phyloP scores from a whole-genome alignment of 2,113 vertebrate genomes.

The Pachypanchax playfairii region DNA sequence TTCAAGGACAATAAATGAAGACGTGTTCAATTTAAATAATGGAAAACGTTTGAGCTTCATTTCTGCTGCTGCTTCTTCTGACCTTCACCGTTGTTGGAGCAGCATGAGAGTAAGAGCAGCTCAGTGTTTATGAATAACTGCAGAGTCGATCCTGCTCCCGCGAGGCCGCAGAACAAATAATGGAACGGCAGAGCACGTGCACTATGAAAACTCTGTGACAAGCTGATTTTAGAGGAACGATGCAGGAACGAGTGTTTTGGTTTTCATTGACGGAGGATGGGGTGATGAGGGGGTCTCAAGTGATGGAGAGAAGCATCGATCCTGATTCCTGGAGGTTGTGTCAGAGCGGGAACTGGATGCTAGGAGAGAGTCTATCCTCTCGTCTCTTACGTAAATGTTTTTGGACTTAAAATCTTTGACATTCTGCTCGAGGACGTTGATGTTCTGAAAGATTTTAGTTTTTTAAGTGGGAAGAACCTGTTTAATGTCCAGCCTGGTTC shows the following conservation, averaged over 20 bases:
- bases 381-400: neutral
- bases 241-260: neutral
- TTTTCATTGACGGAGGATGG: constrained; percentile 15
- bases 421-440: neutral
- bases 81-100: too few species aligned
- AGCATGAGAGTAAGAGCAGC: accelerated
- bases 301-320: neutral
- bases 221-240: neutral
- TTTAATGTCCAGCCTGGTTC: neutral
- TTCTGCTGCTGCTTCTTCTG: too few species aligned
- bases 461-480: neutral
- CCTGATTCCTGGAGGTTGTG: constrained; percentile 6
- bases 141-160: too few species aligned
- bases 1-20: too few species aligned
- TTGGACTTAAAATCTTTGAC: too few species aligned
- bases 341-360: neutral
- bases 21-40: too few species aligned
- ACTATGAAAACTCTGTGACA: neutral
- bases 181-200: neutral
- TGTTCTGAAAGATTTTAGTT: neutral
- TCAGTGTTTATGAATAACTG: too few species aligned
- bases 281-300: constrained; percentile 16
- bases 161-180: too few species aligned
- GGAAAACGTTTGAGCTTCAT: too few species aligned
- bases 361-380: constrained; percentile 1